Evolutionary conservation across 1,140 invertebrate species (phyloP), one percentile per base, ranked within the genome.

Genomic region (Leucophenga varia): DNA sequence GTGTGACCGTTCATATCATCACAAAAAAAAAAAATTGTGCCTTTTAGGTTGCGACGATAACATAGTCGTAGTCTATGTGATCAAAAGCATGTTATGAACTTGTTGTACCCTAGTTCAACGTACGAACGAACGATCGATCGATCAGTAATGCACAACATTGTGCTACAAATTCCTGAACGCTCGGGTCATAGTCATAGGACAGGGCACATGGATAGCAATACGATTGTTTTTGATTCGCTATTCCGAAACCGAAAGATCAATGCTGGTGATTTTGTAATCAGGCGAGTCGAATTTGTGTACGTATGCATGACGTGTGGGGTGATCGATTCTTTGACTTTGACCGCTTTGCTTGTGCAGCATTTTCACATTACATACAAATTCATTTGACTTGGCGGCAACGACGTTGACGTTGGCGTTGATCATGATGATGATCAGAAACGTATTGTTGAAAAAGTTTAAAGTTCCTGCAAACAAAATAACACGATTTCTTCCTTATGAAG

Each of bases 101-200:
- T n/a, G n/a, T n/a, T n/a, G n/a, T n/a, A n/a, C n/a, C n/a, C n/a
- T n/a, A n/a, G n/a, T n/a, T n/a, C n/a, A n/a, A n/a, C n/a, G n/a
- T n/a, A n/a, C n/a, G n/a, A n/a, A n/a, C n/a, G n/a, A n/a, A n/a
- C n/a, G n/a, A n/a, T n/a, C n/a, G n/a, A n/a, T n/a, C n/a, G n/a
- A n/a, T n/a, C n/a, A n/a, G n/a, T n/a, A n/a, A n/a, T n/a, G n/a
- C n/a, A n/a, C n/a, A n/a, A n/a, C n/a, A n/a, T n/a, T n/a, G 49
- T 67, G 63, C 63, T 67, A 67, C 63, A 67, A 67, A 67, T 67
- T 67, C n/a, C 67, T 67, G 64, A 67, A 63, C 63, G 63, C 67
- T 67, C 52, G 63, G 63, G 63, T 67, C 63, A 67, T 48, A 67
- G 59, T 45, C 48, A 41, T 49, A 47, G 54, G 64, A n/a, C n/a